Conservation (phyloP, 2,888 invertebrate species). For the Dynastes grantii region DNA sequence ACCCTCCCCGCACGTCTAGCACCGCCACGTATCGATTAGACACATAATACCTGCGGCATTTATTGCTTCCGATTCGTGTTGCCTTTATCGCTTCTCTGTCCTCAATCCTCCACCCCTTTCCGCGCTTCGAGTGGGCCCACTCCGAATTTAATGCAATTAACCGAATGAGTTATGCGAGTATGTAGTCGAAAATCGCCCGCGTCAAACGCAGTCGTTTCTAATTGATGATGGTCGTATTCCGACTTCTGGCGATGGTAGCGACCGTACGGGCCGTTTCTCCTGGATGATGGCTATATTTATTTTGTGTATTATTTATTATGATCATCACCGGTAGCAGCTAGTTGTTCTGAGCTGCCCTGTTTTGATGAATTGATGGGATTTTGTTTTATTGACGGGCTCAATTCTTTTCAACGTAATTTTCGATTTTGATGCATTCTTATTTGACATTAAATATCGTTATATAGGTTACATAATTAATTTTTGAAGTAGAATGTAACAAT, state of each 20-base stretch:
- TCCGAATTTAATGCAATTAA: constrained; percentile 52
- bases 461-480: no score
- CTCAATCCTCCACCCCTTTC: background rate
- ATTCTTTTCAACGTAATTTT: no score
- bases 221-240: constrained; percentile 30
- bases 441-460: no score
- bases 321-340: no score
- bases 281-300: no score
- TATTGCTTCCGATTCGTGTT: constrained; percentile 58
- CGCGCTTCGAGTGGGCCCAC: constrained; percentile 51
- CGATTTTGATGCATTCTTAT: no score
- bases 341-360: no score
- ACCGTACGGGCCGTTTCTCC: background rate
- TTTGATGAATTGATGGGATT: no score
- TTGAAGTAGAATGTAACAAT: no score
- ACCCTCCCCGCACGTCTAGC: background rate
- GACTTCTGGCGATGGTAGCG: constrained; percentile 4
- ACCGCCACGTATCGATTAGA: constrained; percentile 39
- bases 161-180: constrained; percentile 49
- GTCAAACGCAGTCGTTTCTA: constrained; percentile 44
- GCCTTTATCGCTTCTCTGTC: constrained; percentile 53
- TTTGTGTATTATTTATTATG: no score
- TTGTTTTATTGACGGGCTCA: no score
- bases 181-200: constrained; percentile 20
- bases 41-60: constrained; percentile 49